Evolutionary conservation across 1,140 invertebrate genomes (phyloP).

Genomic region (Polyergus mexicanus): DNA sequence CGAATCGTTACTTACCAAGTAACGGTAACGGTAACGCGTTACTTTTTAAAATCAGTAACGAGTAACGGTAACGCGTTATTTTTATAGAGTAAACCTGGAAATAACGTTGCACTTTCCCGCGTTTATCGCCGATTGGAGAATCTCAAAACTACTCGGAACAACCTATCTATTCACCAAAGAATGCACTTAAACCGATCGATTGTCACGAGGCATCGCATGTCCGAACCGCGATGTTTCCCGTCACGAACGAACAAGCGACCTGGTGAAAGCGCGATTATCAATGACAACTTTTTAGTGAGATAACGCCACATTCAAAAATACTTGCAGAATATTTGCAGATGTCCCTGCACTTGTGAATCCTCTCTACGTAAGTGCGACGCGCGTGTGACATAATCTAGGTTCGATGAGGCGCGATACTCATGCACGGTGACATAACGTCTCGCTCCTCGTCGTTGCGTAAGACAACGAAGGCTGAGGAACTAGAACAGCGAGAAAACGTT

Average conservation of each 20-base stretch:
- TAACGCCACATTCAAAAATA: neutral
- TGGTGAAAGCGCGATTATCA: slow-evolving; percentile 43
- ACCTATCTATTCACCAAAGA: slow-evolving; percentile 12
- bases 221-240: neutral
- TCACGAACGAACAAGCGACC: neutral
- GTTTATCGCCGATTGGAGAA: neutral
- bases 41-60: no score
- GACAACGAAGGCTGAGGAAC: neutral
- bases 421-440: slow-evolving; percentile 20
- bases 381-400: slow-evolving; percentile 30
- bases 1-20: no score
- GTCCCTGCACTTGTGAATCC: slow-evolving; percentile 8
- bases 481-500: neutral
- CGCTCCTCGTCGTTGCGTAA: slow-evolving; percentile 14
- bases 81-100: no score
- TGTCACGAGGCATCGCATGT: neutral
- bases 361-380: neutral
- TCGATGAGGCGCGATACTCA: slow-evolving; percentile 20
- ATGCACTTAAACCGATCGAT: slow-evolving; percentile 29
- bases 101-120: neutral
- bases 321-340: neutral
- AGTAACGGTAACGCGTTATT: no score
- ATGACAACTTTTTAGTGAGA: slow-evolving; percentile 1
- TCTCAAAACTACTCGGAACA: neutral
- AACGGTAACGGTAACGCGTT: no score